Base-by-base conservation (phyloP, 2,888 invertebrate genomes). In the Rotaria magnacalcarata region DNA sequence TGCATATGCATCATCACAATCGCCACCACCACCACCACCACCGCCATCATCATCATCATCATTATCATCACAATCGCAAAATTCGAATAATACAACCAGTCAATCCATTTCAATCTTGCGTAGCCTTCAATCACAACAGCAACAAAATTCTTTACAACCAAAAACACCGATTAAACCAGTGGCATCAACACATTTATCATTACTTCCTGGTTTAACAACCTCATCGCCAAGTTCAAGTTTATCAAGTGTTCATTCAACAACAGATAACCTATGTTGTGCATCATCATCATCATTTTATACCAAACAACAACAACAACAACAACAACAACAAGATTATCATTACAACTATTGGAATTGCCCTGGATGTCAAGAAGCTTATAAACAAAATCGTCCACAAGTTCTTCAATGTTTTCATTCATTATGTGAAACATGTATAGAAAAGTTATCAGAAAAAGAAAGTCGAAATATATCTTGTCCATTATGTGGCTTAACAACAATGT, bases 381-480 rank as follows among this genome's bases (percentile, higher is more conserved):
- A 80, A 47, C 80, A 80, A 80, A 80, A 80, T 80, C 80, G 24
- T 10, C 47, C 80, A 47, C 84, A 85, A 54, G 90, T 90, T 24
- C 89, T 90, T 43, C 89, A 89, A 87, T 90, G 90, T 88, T 90
- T 90, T 90, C 95, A 95, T 92, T 94, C 94, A 34, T 94, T 95
- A 91, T 96, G 96, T 92, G 94, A 94, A 90, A 92, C 93, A 89
- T 96, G 95, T 92, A 92, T 95, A 90, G 95, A 95, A 91, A 93
- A 94, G 90, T 88, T 88, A 84, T 89, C 89, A 87, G 89, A 43
- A 5, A 27, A 27, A 27, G n/a, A n/a, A 67, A 80, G 47, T 80
- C 93, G 95, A 88, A 93, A 93, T 88, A 95, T 80, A 5, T 90
- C 90, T 10, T 89, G 88, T 86, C 88, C 89, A 34, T 88, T 88